Evolutionary conservation across 2,113 vertebrate species (phyloP).

Genomic region (Suncus etruscus): DNA sequence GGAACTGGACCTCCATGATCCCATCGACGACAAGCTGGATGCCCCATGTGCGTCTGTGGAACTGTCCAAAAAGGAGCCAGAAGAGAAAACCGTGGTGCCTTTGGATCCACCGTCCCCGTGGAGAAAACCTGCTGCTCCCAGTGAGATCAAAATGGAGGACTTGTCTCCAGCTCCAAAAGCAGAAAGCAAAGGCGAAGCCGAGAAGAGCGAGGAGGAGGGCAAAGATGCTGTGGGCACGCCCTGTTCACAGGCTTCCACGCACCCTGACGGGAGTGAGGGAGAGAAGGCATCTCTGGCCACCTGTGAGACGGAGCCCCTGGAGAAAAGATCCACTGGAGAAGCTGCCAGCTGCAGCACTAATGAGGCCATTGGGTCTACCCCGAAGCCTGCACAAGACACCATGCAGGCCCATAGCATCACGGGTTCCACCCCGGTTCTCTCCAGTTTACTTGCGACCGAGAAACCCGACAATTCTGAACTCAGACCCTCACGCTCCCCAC

Average conservation of each 20-base stretch:
- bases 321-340: conserved; percentile 79
- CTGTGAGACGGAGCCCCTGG: conserved; percentile 76
- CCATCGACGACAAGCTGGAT: conserved; percentile 91
- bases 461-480: conserved; percentile 88
- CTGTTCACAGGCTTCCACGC: conserved; percentile 84
- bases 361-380: conserved; percentile 79
- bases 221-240: conserved; percentile 72
- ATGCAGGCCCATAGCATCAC: conserved; percentile 85
- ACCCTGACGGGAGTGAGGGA: conserved; percentile 86
- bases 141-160: conserved; percentile 88
- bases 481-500: conserved; percentile 87
- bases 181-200: conserved; percentile 86
- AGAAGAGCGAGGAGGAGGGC: conserved; percentile 77
- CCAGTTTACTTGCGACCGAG: conserved; percentile 92
- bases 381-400: conserved; percentile 79
- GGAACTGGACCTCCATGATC: conserved; percentile 94
- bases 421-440: conserved; percentile 90
- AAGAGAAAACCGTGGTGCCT: conserved; percentile 78
- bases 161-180: conserved; percentile 83
- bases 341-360: conserved; percentile 73
- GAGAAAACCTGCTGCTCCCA: conserved; percentile 80
- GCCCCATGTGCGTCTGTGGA: conserved; percentile 84
- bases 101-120: conserved; percentile 81
- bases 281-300: conserved; percentile 73
- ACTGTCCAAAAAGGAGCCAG: conserved; percentile 82